A percentile compares a stretch with the other conserved stretches of the same genome.
Conservation (phyloP, 2,797 vertebrate genomes). For the Diceros bicornis region DNA sequence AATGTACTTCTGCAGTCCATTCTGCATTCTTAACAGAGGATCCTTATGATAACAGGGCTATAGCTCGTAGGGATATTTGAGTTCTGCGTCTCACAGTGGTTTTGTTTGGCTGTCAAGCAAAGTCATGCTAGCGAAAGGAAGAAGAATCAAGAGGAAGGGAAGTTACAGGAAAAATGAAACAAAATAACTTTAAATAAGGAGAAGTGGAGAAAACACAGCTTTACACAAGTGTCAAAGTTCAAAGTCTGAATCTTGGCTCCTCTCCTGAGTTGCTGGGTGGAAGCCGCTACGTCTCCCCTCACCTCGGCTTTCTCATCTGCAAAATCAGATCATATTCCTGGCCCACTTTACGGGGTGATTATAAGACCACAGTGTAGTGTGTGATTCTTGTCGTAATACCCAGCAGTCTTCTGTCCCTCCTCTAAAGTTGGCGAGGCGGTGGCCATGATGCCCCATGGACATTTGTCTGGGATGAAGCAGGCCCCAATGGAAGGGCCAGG, state of each 20-base stretch:
- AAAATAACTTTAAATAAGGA: background rate
- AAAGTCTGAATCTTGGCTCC: no score
- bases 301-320: background rate
- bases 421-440: background rate
- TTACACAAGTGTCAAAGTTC: background rate
- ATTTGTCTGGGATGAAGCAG: no score
- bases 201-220: no score
- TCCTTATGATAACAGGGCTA: rapidly evolving
- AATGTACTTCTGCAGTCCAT: background rate
- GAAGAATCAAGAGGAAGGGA: background rate
- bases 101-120: background rate
- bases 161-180: background rate
- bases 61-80: rapidly evolving
- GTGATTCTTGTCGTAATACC: background rate
- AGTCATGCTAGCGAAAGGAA: background rate
- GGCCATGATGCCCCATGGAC: no score
- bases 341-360: background rate
- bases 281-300: no score
- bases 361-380: background rate
- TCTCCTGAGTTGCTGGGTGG: background rate
- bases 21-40: background rate
- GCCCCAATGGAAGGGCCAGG: no score
- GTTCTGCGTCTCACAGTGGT: background rate
- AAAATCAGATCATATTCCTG: background rate
- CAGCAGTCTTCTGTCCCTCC: background rate